Base-by-base conservation (phyloP, 2,797 vertebrate genomes). In the Salmo trutta region DNA sequence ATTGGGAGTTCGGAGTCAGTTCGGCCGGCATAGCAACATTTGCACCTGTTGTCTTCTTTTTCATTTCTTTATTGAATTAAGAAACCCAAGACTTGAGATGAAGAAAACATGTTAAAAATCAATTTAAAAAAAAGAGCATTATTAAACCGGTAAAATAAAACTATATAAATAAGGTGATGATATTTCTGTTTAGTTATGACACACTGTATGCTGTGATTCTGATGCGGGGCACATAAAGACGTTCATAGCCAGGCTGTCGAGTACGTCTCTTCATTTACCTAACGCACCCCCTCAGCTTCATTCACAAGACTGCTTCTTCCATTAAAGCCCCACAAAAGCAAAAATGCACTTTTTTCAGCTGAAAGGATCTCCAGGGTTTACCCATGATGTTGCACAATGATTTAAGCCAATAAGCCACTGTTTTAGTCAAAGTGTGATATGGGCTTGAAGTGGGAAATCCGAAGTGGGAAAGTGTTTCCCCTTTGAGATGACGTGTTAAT, bases 141-240 rank as follows among this genome's bases (percentile, higher is more conserved):
- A 87, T 86, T 88, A 81, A 90, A 90, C 69, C 68, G 78, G 10
- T 47, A 0, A 47, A 47, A 47, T 89, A 80, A 91, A 91, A 89
- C 85, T 87, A 89, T 92, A 93, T 93, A 93, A 93, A 91, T 91
- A 92, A 92, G 92, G 88, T 93, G 91, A 94, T 93, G 91, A 94
- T 94, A 93, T 94, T 93, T 47, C 41, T 94, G 92, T 95, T 94
- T 94, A 91, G 91, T 94, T 94, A 94, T 93, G 94, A 93, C 93
- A 94, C 92, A 93, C 93, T 94, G 94, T 95, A 94, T 94, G 93
- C 93, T 95, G 94, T 95, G 93, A 95, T 92, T 93, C 93, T 93
- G 92, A 94, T 91, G 91, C 93, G 93, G 93, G 90, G 92, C 93
- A 94, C 92, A 95, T 95, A 94, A 95, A 94, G 90, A 94, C 90